A percentile compares a stretch with the other conserved stretches of the same genome.
Conservation (phyloP, 2,797 vertebrate species). For the Platyrinchus mystaceus region DNA sequence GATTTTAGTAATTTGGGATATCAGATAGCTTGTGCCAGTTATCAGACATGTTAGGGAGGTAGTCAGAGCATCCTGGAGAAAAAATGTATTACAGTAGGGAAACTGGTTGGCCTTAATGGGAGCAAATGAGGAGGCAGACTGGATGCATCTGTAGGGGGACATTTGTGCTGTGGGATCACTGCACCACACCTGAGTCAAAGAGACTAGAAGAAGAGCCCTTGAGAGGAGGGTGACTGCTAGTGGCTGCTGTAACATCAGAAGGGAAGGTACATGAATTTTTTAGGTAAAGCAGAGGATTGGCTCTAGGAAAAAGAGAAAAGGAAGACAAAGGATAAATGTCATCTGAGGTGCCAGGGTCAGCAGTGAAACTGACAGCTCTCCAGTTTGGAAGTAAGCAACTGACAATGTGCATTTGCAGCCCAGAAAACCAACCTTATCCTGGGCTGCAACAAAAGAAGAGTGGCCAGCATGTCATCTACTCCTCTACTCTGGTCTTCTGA, state of each 20-base stretch:
- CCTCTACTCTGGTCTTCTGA: not conserved
- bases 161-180: not conserved
- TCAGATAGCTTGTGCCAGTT: not conserved
- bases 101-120: not conserved
- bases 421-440: not conserved
- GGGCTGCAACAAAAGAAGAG: fast-evolving
- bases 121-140: not conserved
- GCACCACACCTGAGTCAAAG: not conserved
- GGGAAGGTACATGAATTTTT: not conserved
- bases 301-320: not conserved
- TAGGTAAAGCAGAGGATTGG: not conserved
- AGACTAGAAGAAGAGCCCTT: not conserved
- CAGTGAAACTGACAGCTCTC: not conserved
- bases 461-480: not conserved
- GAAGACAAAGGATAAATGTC: not conserved
- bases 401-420: not conserved
- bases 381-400: not conserved
- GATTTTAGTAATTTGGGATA: not conserved
- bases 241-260: not conserved
- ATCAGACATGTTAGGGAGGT: not conserved
- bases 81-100: not conserved
- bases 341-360: not conserved
- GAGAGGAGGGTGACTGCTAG: not conserved
- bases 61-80: not conserved
- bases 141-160: not conserved